Conservation (phyloP, 2,113 vertebrate genomes). For the Labeo rohita region DNA sequence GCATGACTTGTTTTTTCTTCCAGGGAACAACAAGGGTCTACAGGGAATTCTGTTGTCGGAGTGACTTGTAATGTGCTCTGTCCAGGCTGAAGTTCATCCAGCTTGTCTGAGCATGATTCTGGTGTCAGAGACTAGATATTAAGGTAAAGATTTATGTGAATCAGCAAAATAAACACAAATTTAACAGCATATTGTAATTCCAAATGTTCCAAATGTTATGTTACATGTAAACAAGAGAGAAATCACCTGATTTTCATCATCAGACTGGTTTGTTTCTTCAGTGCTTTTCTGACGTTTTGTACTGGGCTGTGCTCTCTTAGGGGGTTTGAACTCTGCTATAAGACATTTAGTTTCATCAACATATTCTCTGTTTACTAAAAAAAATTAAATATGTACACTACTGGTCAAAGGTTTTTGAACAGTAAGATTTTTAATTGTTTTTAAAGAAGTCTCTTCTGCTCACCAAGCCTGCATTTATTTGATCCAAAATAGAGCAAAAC, state of each 20-base stretch:
- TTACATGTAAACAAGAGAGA: background rate
- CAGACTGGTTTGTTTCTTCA: background rate
- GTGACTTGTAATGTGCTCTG: background rate
- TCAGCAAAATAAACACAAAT: background rate
- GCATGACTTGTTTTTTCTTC: background rate
- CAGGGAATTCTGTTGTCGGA: background rate
- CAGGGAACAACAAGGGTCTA: background rate
- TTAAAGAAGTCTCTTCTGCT: too few species aligned
- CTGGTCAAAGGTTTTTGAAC: too few species aligned
- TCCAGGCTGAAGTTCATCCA: conserved; percentile 9
- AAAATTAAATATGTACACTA: background rate
- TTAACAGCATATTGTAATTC: background rate
- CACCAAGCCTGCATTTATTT: too few species aligned
- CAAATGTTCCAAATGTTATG: background rate
- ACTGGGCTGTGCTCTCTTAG: conserved; percentile 41
- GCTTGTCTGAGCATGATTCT: conserved; percentile 20
- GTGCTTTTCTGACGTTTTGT: conserved; percentile 56
- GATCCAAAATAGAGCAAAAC: too few species aligned
- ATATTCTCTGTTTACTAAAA: background rate
- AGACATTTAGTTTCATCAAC: background rate
- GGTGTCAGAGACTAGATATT: conserved; percentile 3
- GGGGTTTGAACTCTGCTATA: conserved; percentile 35
- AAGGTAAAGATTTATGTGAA: background rate
- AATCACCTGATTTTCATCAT: conserved; percentile 5
- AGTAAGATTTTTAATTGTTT: too few species aligned